Evolutionary conservation across 1,140 invertebrate genomes (phyloP).

Genomic region (Danaus plexippus): DNA sequence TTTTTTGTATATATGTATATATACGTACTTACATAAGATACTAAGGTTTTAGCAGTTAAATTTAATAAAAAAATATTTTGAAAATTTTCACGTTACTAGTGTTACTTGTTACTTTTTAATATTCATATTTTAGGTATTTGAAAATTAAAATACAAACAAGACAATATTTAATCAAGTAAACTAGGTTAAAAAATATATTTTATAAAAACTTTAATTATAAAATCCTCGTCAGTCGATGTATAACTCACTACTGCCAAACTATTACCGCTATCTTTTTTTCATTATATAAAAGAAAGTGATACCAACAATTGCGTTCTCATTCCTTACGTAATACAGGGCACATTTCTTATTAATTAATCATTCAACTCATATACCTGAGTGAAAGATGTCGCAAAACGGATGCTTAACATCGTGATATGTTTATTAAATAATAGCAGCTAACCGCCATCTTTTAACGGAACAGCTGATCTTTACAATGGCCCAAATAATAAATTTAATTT

Average conservation of each 20-base stretch:
- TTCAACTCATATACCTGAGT: slow-evolving; percentile 35
- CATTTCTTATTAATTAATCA: slow-evolving; percentile 41
- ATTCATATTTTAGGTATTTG: too few species aligned
- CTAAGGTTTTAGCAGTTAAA: too few species aligned
- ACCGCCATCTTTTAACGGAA: slow-evolving; percentile 17
- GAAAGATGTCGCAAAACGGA: slow-evolving; percentile 46
- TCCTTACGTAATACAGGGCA: slow-evolving; percentile 42
- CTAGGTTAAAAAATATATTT: too few species aligned
- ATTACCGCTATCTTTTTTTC: slow-evolving; percentile 17
- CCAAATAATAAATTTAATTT: slow-evolving; percentile 1
- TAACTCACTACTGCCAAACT: slow-evolving; percentile 4
- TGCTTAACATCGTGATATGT: slow-evolving; percentile 27
- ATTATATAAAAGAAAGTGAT: slow-evolving; percentile 44
- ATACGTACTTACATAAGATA: too few species aligned
- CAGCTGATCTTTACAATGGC: slow-evolving; percentile 26
- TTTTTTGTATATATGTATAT: too few species aligned
- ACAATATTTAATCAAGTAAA: too few species aligned
- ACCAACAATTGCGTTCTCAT: slow-evolving; percentile 31
- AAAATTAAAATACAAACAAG: too few species aligned
- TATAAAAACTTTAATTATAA: too few species aligned
- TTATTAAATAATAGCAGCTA: slow-evolving; percentile 18
- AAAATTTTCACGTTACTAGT: too few species aligned
- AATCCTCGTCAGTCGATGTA: too few species aligned
- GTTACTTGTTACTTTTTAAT: too few species aligned
- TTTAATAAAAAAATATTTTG: too few species aligned